Base-by-base conservation (phyloP, 2,113 vertebrate species). In the Triplophysa tibetana region DNA sequence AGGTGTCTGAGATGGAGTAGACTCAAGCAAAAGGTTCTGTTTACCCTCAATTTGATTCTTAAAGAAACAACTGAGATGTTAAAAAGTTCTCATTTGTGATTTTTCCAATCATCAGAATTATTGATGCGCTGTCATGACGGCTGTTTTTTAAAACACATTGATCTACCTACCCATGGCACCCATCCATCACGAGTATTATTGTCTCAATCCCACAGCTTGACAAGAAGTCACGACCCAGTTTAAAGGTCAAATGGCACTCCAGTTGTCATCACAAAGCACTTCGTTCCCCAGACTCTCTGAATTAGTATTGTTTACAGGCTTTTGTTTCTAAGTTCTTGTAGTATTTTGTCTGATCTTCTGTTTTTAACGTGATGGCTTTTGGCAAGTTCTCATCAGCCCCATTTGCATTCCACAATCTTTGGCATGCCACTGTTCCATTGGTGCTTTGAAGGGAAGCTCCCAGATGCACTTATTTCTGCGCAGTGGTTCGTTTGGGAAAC, bases 171-270 rank as follows among this genome's bases (percentile, higher is more conserved):
- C 72, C 77, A 63, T 29, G 74, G 24, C 58, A 4, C 29, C 19
- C 82, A 90, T 90, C 88, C 82, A 90, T 90, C 83, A 45, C 70
- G 24, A 75, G 86, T 84, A 85, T 85, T 85, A 88, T 85, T 85
- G 75, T 41, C 80, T 78, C 72, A 82, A 75, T 84, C 77, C 82
- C 67, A 41, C 23, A 24, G 23, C 73, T 82, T 63, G 65, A 73
- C 19, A 19, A 41, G 26, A 45, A 86, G 83, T 84, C 87, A 88
- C 70, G 85, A 84, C 79, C 72, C 72, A 68, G 7, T 8, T 33
- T 45, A 38, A 43, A 76, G 75, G 61, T 77, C 70, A 90, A 90
- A 89, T 89, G 88, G 87, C 85, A 85, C 75, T 12, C 50, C 38
- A 17, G n/a, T 73, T 80, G 26, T 77, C 38, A 17, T 78, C 70